Evolutionary conservation across 2,888 invertebrate genomes (phyloP).

Genomic region (Cryptops parisi): DNA sequence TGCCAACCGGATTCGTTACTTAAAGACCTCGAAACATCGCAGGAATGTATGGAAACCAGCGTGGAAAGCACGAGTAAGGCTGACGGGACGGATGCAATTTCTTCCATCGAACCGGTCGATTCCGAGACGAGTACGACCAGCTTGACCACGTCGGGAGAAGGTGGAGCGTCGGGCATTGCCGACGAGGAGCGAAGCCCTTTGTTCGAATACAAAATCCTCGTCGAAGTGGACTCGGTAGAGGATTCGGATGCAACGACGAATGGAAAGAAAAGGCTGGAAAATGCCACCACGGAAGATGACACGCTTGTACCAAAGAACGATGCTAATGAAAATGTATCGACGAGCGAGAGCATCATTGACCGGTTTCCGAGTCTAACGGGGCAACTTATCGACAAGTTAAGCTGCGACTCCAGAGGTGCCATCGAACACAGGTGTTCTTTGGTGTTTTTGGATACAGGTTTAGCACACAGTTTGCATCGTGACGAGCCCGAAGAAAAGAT

Average conservation of each 20-base stretch:
- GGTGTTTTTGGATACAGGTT: not conserved
- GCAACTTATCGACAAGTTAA: not conserved
- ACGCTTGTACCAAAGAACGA: not conserved
- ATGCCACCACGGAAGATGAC: not conserved
- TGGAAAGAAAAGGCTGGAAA: not conserved
- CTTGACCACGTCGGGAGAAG: slow-evolving; percentile 11
- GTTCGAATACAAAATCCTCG: slow-evolving; percentile 14
- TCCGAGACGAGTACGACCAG: slow-evolving; percentile 16
- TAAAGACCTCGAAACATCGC: not conserved
- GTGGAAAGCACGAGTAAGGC: not conserved
- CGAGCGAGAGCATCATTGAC: not conserved
- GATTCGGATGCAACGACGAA: not conserved
- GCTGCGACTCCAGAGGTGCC: not conserved
- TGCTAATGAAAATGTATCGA: not conserved
- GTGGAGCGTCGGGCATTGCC: not conserved
- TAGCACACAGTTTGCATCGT: not conserved
- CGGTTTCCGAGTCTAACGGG: not conserved
- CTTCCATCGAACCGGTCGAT: not conserved
- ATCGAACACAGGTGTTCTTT: not conserved
- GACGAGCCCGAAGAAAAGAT: not conserved
- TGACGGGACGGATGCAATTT: too few relatives aligned
- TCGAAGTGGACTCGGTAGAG: slow-evolving; percentile 1
- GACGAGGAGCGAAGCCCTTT: not conserved
- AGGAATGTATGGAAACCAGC: not conserved
- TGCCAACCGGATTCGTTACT: not conserved